Evolutionary conservation across 2,888 invertebrate genomes (phyloP).

Genomic region (Ceraclea dissimilis): DNA sequence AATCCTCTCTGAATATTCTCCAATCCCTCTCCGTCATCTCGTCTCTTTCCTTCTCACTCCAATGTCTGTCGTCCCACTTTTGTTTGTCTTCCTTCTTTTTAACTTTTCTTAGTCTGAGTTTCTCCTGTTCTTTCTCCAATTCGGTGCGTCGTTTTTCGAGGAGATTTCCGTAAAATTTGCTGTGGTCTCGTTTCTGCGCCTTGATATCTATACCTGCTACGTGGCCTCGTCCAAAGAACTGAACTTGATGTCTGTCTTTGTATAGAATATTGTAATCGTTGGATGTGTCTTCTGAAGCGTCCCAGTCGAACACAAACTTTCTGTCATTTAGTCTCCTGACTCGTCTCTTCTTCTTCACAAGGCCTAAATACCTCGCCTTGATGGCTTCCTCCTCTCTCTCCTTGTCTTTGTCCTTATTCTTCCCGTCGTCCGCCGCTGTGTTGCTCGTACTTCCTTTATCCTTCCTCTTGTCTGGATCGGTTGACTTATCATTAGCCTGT

Average conservation of each 20-base stretch:
- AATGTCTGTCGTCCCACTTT: constrained; percentile 98
- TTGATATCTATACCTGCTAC: constrained; percentile 98
- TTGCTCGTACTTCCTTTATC: neutral
- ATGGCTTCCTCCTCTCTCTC: constrained; percentile 93
- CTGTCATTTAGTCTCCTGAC: constrained; percentile 92
- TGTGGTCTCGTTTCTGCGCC: constrained; percentile 88
- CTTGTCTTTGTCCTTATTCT: constrained; percentile 75
- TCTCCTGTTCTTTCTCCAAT: constrained; percentile 94
- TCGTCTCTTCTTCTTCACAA: constrained; percentile 86
- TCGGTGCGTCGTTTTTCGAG: constrained; percentile 92
- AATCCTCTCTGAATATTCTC: constrained; percentile 99
- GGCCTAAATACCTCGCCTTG: constrained; percentile 89
- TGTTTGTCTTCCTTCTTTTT: constrained; percentile 96
- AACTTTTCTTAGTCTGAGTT: constrained; percentile 83
- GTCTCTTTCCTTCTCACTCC: constrained; percentile 88
- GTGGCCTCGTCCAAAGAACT: constrained; percentile 97
- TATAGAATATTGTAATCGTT: constrained; percentile 96
- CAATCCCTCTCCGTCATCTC: constrained; percentile 99
- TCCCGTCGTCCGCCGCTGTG: constrained; percentile 42
- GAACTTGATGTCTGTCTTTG: constrained; percentile 93
- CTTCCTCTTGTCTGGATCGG: constrained; percentile 11
- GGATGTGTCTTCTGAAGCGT: constrained; percentile 97
- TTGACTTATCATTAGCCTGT: neutral
- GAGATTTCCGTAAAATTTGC: constrained; percentile 94
- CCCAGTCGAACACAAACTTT: constrained; percentile 99